Evolutionary conservation across 2,797 vertebrate genomes (phyloP), one percentile per base, ranked within the genome.

Genomic region (Myotis pilosus): DNA sequence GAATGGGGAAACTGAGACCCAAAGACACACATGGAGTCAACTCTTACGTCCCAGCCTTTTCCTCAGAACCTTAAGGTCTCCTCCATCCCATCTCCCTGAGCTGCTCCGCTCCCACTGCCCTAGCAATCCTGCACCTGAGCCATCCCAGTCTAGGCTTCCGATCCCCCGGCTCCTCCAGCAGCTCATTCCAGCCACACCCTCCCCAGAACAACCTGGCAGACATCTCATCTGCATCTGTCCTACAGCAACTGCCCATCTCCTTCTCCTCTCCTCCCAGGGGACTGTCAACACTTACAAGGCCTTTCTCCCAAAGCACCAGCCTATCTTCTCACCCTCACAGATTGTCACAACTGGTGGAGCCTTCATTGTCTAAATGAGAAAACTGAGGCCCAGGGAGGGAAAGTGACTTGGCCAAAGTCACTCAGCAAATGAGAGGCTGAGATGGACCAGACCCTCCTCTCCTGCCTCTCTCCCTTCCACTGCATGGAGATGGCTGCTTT

Each of bases 361-460:
- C 57, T 53, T 62, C 53, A n/a, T 2, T 55, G 11, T 49, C 51
- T 47, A 47, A 25, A 84, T 55, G n/a, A 85, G 79, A 88, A 88
- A 92, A 80, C 36, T 3, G 69, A 66, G 60, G 57, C 68, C 72
- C 74, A 78, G 36, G 64, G 68, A 87, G 55, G 66, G 66, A 82
- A 87, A 64, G 44, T 62, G 84, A 93, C 80, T 87, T 69, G 92
- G 49, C 71, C 16, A 89, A 86, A 60, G 80, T 84, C 71, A 82
- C 92, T 85, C 23, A 66, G 72, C 38, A 78, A 88, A 89, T 2
- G 38, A 78, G 74, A 87, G 49, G 66, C 83, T 28, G 4, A 74
- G 36, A 51, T 49, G 33, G 64, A 53, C 25, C 72, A 83, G 76
- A 44, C 6, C 17, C n/a, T 33, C 36, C 33, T 41, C 66, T n/a